phyloP scores from a whole-genome alignment of 2,113 vertebrate species.

The Microcebus tavaratra region DNA sequence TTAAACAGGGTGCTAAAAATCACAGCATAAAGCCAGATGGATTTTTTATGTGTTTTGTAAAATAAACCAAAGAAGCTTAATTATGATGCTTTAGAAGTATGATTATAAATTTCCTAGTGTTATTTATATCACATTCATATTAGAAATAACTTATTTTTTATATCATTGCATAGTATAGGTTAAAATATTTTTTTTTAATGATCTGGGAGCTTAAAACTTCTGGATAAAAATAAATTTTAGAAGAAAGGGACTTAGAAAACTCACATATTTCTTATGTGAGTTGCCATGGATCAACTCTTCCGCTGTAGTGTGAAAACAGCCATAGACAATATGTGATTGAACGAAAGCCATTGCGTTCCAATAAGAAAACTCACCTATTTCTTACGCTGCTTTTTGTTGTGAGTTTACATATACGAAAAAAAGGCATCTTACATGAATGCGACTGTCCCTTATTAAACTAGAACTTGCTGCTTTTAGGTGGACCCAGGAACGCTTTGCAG shows the following conservation, averaged over 20 bases:
- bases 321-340: too few relatives aligned
- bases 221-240: constrained; percentile 27
- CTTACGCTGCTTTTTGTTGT: constrained; percentile 1
- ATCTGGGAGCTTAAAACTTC: not conserved
- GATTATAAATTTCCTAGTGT: not conserved
- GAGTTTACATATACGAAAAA: not conserved
- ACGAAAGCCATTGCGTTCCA: too few relatives aligned
- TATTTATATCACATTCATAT: not conserved
- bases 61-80: not conserved
- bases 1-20: not conserved
- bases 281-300: too few relatives aligned
- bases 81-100: not conserved
- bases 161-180: not conserved
- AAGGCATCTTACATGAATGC: not conserved
- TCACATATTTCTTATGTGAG: not conserved
- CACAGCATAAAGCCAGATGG: not conserved
- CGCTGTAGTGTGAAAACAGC: too few relatives aligned
- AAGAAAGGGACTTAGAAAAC: not conserved
- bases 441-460: not conserved
- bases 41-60: not conserved
- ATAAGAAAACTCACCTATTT: too few relatives aligned
- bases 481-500: not conserved
- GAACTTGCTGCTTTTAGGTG: not conserved
- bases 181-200: not conserved
- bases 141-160: not conserved